Conservation (phyloP, 2,888 invertebrate species). For the Barypeithes pellucidus region DNA sequence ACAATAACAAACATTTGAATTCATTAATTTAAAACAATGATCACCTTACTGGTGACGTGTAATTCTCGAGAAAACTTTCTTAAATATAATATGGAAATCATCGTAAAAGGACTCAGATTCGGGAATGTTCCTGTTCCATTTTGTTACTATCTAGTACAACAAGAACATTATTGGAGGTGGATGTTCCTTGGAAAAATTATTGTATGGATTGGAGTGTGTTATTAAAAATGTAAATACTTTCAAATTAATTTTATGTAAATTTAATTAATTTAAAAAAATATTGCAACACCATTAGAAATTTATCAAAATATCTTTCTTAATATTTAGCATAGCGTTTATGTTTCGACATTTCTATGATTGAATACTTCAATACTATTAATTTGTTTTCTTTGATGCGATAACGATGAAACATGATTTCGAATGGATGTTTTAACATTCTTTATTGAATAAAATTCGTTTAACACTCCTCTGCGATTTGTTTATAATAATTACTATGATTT, state of each 20-base stretch:
- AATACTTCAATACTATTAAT: constrained; percentile 19
- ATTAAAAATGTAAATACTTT: neutral
- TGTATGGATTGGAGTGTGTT: too few species aligned
- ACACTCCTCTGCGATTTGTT: constrained; percentile 31
- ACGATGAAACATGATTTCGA: constrained; percentile 18
- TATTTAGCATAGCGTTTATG: constrained; percentile 1
- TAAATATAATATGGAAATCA: neutral
- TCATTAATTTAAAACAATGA: constrained; percentile 11
- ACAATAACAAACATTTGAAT: constrained; percentile 21
- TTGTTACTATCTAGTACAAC: too few species aligned
- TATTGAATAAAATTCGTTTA: constrained; percentile 25
- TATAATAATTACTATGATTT: constrained; percentile 37
- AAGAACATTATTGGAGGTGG: too few species aligned
- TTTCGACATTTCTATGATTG: constrained; percentile 17
- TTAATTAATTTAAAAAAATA: neutral
- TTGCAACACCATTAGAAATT: constrained; percentile 5
- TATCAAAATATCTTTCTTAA: constrained; percentile 3
- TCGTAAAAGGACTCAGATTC: too few species aligned
- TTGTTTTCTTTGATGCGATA: constrained; percentile 20
- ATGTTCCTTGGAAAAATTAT: too few species aligned
- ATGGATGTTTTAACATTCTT: constrained; percentile 9
- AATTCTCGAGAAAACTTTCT: neutral
- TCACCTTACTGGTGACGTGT: neutral
- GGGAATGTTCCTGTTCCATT: too few species aligned
- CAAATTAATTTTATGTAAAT: neutral